A percentile compares a stretch with the other conserved stretches of the same genome.
Evolutionary conservation across 2,797 vertebrate genomes (phyloP).

Genomic region (Scolopax rusticola): DNA sequence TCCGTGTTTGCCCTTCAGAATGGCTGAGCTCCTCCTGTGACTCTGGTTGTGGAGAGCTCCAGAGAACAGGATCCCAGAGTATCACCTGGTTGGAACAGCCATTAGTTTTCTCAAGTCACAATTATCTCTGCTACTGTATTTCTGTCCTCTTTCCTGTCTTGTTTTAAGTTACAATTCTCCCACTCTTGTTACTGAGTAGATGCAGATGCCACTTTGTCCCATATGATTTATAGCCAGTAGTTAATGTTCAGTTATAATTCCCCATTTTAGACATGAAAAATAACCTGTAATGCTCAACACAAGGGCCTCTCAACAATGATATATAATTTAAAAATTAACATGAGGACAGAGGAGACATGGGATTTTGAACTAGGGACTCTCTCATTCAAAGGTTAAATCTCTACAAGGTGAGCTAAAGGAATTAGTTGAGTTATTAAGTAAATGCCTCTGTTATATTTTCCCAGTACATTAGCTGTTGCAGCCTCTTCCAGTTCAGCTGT

Average conservation of each 20-base stretch:
- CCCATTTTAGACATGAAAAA: conserved; percentile 75
- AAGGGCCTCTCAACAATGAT: conserved; percentile 74
- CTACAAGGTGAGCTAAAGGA: conserved; percentile 76
- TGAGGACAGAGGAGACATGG: conserved; percentile 67
- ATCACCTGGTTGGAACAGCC: not conserved
- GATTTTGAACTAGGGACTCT: conserved; percentile 75
- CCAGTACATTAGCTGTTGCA: conserved; percentile 58
- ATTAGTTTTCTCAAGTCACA: not conserved
- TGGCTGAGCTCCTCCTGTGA: not conserved
- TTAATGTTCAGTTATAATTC: conserved; percentile 75
- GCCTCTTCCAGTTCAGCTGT: conserved; percentile 66
- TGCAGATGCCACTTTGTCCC: conserved; percentile 29
- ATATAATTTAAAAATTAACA: conserved; percentile 83
- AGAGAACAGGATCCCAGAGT: not conserved
- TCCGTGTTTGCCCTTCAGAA: rapidly evolving
- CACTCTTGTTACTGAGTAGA: conserved; percentile 1
- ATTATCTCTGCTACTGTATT: not conserved
- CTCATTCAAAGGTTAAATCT: conserved; percentile 74
- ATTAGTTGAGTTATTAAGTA: conserved; percentile 70
- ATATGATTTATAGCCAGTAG: conserved; percentile 57
- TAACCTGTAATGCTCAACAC: conserved; percentile 66
- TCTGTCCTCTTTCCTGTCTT: not conserved
- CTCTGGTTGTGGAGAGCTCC: not conserved
- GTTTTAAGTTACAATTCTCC: conserved; percentile 13
- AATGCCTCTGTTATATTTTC: conserved; percentile 53